Evolutionary conservation across 2,113 vertebrate species (phyloP).

Genomic region (Oryzias celebensis): DNA sequence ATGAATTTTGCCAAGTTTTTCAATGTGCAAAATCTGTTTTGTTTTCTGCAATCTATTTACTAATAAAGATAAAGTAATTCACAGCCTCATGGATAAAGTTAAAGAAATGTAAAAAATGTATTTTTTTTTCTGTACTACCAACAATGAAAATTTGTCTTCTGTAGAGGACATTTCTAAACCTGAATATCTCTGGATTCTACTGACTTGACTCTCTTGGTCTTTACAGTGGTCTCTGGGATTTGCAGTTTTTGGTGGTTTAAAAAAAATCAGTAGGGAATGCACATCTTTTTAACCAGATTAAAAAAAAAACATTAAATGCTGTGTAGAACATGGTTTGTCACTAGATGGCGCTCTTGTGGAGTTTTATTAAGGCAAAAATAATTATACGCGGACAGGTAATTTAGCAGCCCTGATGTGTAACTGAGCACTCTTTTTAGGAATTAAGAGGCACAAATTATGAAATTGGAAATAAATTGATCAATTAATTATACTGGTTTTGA

Average conservation of each 20-base stretch:
- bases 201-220: neutral
- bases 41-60: constrained; percentile 38
- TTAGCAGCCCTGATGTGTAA: neutral
- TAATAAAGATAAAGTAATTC: constrained; percentile 44
- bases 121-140: no score
- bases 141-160: no score
- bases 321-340: neutral
- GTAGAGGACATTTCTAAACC: no score
- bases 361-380: neutral
- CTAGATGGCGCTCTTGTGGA: constrained; percentile 30
- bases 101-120: neutral
- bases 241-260: no score
- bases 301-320: no score
- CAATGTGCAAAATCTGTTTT: constrained; percentile 8
- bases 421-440: neutral
- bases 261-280: no score
- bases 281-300: no score
- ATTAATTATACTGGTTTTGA: no score
- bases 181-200: no score
- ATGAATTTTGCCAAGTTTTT: constrained; percentile 37
- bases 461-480: neutral
- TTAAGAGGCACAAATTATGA: neutral
- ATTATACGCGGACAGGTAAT: neutral
- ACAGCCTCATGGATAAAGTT: neutral
- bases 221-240: no score